These are phyloP conservation scores for Polylopha cassiicola DNA, from an alignment of 2,888 invertebrate genomes.

Conservation along the genomic window DNA sequence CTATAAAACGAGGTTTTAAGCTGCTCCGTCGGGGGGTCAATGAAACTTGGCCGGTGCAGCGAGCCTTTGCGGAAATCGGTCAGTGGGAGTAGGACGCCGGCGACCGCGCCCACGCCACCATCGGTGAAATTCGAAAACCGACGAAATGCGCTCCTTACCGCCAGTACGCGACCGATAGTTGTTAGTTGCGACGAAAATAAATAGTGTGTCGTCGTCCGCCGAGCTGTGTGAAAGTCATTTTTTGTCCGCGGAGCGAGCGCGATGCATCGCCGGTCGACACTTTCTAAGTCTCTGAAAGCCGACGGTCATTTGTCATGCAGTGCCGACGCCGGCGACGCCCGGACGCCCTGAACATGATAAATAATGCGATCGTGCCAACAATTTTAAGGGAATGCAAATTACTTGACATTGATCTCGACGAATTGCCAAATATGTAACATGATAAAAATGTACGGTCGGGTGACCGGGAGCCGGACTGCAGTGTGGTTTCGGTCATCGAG, in stretches of 20 bases:
- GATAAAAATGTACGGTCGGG: constrained; percentile 22
- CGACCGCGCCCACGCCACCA: constrained; percentile 26
- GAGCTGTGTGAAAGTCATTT: constrained; percentile 24
- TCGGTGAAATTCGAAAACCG: constrained; percentile 21
- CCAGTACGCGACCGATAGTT: constrained; percentile 26
- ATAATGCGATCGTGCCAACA: constrained; percentile 20
- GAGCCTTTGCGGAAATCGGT: constrained; percentile 29
- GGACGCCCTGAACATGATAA: constrained; percentile 15
- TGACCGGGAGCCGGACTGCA: constrained; percentile 19
- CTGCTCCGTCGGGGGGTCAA: constrained; percentile 36
- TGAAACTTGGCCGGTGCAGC: constrained; percentile 38
- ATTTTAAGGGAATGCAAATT: constrained; percentile 28
- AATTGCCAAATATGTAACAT: too few species aligned
- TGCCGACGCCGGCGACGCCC: constrained; percentile 3
- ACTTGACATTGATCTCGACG: constrained; percentile 32
- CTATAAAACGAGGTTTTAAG: constrained; percentile 35
- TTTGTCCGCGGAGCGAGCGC: constrained; percentile 6
- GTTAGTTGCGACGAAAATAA: constrained; percentile 36
- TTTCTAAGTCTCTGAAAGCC: constrained; percentile 1
- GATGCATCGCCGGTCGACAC: constrained; percentile 12
- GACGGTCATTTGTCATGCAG: constrained; percentile 10
- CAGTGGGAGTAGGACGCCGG: constrained; percentile 26
- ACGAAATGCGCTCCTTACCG: constrained; percentile 21
- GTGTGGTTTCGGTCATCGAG: too few species aligned
- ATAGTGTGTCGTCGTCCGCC: constrained; percentile 27